Evolutionary conservation across 37 sponge, comb jelly and placozoan species (phyloP), one percentile per base, ranked within the genome.

Genomic region (Haliclona indistincta): DNA sequence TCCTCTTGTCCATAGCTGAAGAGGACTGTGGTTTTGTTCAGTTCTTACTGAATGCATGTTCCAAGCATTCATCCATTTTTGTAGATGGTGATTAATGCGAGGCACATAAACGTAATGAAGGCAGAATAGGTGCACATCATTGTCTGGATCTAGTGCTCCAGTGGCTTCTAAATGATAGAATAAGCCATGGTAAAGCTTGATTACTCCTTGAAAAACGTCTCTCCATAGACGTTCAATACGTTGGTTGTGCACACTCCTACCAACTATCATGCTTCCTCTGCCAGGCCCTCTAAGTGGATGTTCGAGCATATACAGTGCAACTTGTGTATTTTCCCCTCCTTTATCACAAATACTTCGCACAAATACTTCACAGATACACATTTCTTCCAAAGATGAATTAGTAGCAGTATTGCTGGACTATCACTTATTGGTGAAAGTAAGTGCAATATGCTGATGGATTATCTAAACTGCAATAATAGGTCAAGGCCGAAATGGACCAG

Each of bases 171-270:
- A 40, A 30, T 78, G 55, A 55, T 54, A 35, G 37, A 7, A 6
- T 78, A 74, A n/a, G n/a, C n/a, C n/a, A n/a, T n/a, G n/a, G n/a
- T n/a, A 78, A 2, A 71, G 7, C 2, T 10, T 3, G 40, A 71
- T 7, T 19, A 78, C 80, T 26, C 80, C 67, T 36, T 39, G 41
- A 71, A 74, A 78, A 1, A 78, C 51, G 33, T 78, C 80, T 45
- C 80, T 44, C 80, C 80, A 78, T 23, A 78, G 55, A 2, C 80
- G 38, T 32, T 78, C 80, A 33, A 78, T 78, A 2, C 71, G 49
- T 53, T 78, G 80, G 33, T 78, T 78, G 40, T 78, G 80, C 2
- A 74, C 55, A 69, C 85, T 84, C 38, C 29, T 63, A 30, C 85
- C 73, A n/a, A 38, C 51, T n/a, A 84, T 84, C 20, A 84, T 43